Percentiles rank a stretch among this genome's conserved stretches.
Conservation (phyloP, 2,797 vertebrate species). For the Oceanodroma leucorhoa region DNA sequence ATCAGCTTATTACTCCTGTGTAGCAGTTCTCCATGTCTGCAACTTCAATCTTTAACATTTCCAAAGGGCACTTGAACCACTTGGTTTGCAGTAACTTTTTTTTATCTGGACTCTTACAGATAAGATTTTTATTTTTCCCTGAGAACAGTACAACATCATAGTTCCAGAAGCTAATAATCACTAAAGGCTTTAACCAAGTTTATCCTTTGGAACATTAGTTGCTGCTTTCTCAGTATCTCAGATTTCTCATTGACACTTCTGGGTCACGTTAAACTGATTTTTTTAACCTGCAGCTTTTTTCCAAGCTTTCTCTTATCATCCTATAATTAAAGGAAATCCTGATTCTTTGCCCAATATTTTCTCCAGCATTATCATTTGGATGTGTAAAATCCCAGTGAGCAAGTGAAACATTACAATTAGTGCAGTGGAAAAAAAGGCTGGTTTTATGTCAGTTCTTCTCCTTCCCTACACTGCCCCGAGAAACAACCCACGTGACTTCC, state of each 20-base stretch:
- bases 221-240: constrained; percentile 11
- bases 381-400: background rate
- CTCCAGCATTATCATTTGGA: background rate
- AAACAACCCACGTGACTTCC: background rate
- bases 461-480: fast-evolving
- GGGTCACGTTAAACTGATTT: background rate
- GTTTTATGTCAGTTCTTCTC: background rate
- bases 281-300: background rate
- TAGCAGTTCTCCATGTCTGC: background rate
- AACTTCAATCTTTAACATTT: constrained; percentile 45
- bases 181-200: background rate
- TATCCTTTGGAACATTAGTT: background rate
- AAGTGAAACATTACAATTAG: background rate
- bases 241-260: constrained; percentile 18
- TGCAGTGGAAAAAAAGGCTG: background rate
- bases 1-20: constrained; percentile 32
- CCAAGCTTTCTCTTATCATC: background rate
- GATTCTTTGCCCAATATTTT: background rate
- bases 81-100: constrained; percentile 1
- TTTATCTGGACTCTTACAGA: constrained; percentile 1
- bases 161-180: constrained; percentile 6
- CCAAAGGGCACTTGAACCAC: constrained; percentile 21
- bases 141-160: background rate
- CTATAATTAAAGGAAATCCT: background rate
- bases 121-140: constrained; percentile 39